phyloP scores from a whole-genome alignment of 2,888 invertebrate genomes.

The Tenthredo livida region DNA sequence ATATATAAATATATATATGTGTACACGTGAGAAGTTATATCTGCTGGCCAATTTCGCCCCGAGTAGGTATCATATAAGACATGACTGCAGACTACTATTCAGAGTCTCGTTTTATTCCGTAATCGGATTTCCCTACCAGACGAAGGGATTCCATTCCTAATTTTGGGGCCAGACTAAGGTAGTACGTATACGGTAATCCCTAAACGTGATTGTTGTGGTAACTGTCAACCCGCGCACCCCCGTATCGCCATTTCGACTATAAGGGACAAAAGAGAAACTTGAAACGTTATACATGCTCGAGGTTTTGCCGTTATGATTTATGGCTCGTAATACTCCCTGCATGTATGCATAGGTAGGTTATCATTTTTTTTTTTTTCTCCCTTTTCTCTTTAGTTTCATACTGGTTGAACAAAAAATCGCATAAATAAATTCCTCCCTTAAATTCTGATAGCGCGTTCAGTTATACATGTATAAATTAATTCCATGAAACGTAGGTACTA shows the following conservation, averaged over 20 bases:
- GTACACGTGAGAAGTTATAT: neutral
- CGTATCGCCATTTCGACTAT: neutral
- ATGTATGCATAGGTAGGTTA: neutral
- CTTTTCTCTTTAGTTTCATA: neutral
- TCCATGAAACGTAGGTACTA: too few species aligned
- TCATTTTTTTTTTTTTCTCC: neutral
- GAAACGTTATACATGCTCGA: neutral
- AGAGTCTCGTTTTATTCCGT: neutral
- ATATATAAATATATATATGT: neutral
- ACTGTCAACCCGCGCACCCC: constrained; percentile 7
- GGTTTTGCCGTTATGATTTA: constrained; percentile 10
- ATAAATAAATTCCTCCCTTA: neutral
- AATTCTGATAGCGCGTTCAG: neutral
- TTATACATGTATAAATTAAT: too few species aligned
- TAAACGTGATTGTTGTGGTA: constrained; percentile 21
- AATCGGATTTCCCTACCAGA: constrained; percentile 6
- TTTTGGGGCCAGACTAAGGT: neutral
- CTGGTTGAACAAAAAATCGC: neutral
- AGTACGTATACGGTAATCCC: neutral
- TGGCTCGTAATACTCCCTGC: neutral
- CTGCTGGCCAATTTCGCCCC: neutral
- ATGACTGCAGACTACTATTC: neutral
- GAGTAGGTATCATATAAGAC: neutral
- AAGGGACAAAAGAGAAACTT: constrained; percentile 11
- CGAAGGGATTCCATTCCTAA: neutral